Evolutionary conservation across 1,140 invertebrate species (phyloP).

Genomic region (Anthonomus grandis): DNA sequence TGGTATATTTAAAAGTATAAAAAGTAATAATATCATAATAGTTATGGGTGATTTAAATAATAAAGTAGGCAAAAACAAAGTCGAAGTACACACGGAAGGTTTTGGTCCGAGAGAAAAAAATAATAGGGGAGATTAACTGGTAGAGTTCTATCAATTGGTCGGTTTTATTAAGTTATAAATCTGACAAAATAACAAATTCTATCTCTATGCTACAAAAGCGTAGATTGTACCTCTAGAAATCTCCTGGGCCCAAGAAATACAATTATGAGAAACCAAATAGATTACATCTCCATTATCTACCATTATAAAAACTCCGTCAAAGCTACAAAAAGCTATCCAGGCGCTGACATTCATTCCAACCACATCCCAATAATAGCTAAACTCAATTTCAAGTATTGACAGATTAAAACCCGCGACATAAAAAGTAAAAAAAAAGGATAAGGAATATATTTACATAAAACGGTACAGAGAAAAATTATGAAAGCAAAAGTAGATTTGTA

Average conservation of each 20-base stretch:
- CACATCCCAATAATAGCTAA: not conserved
- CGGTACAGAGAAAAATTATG: too few relatives aligned
- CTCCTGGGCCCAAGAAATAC: not conserved
- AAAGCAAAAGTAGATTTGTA: too few relatives aligned
- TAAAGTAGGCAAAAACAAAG: not conserved
- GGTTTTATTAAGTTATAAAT: too few relatives aligned
- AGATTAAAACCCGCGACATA: too few relatives aligned
- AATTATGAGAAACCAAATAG: not conserved
- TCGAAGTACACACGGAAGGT: not conserved
- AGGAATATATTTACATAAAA: too few relatives aligned
- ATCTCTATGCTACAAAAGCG: not conserved
- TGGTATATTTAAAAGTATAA: too few relatives aligned
- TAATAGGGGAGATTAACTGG: not conserved
- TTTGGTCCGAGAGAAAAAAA: not conserved
- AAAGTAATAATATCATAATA: too few relatives aligned
- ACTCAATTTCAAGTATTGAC: too few relatives aligned
- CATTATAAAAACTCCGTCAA: not conserved
- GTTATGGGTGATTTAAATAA: too few relatives aligned
- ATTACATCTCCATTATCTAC: not conserved
- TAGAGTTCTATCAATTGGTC: not conserved
- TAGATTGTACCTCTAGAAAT: not conserved
- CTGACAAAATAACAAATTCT: not conserved
- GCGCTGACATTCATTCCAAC: not conserved
- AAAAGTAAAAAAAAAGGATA: too few relatives aligned
- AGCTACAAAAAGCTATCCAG: not conserved